Evolutionary conservation across 2,113 vertebrate species (phyloP).

Genomic region (Gila orcuttii): DNA sequence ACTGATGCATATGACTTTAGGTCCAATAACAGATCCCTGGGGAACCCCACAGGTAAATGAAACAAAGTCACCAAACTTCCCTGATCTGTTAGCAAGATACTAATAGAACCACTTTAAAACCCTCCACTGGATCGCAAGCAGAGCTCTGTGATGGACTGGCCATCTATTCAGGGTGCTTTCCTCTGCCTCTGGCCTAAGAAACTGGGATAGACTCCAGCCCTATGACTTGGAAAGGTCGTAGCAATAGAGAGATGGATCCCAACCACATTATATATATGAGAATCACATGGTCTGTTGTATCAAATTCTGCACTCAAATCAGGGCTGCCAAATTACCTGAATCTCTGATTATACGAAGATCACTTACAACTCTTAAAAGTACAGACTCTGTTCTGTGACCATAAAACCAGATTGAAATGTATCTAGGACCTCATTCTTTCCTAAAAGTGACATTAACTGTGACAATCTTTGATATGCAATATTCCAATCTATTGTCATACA

Average conservation of each 20-base stretch:
- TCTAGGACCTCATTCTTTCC: not conserved
- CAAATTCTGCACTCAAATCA: too few species aligned
- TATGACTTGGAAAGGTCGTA: too few species aligned
- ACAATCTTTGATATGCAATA: not conserved
- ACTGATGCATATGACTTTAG: too few species aligned
- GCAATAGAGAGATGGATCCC: too few species aligned
- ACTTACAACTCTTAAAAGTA: not conserved
- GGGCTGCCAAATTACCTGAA: too few species aligned
- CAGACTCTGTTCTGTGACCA: not conserved
- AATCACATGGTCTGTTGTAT: not conserved
- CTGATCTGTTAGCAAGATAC: too few species aligned
- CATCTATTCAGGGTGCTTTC: too few species aligned
- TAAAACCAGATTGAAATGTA: not conserved
- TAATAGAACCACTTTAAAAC: not conserved
- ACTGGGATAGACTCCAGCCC: too few species aligned
- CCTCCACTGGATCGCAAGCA: not conserved
- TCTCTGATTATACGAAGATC: not conserved
- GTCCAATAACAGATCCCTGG: too few species aligned
- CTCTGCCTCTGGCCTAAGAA: too few species aligned
- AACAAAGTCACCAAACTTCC: not conserved
- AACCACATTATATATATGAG: not conserved
- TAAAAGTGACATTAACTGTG: not conserved
- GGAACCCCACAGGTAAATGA: not conserved
- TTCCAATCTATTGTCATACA: not conserved
- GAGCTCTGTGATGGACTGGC: too few species aligned